Percentiles rank a stretch among this genome's conserved stretches.
Evolutionary conservation across 1,140 invertebrate genomes (phyloP).

Genomic region (Lordiphosa clarofinis): DNA sequence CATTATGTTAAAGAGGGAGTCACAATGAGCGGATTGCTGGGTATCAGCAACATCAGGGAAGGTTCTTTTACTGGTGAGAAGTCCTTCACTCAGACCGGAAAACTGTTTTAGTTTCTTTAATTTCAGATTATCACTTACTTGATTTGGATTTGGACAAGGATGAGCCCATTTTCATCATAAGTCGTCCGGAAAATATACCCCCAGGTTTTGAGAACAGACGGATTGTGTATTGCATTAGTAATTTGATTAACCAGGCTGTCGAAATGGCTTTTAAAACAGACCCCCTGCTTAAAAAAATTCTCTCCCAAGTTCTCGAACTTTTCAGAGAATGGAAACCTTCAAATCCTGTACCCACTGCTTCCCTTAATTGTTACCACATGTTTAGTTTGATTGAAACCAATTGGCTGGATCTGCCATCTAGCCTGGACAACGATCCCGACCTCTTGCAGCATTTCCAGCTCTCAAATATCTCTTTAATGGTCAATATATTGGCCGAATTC

Average conservation of each 20-base stretch:
- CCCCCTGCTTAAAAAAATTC: background rate
- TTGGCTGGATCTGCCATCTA: too few species aligned
- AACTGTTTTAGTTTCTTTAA: background rate
- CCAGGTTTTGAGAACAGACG: background rate
- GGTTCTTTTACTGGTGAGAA: too few species aligned
- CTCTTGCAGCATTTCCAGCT: too few species aligned
- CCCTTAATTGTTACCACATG: too few species aligned
- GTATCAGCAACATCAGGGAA: background rate
- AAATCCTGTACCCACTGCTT: too few species aligned
- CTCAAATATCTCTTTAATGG: too few species aligned
- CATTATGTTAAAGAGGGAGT: conserved; percentile 10
- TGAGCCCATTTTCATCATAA: conserved; percentile 13
- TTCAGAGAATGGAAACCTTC: too few species aligned
- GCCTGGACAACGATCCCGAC: too few species aligned
- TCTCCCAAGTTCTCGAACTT: conserved; percentile 1
- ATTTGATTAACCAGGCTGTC: conserved; percentile 18
- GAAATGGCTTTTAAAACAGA: conserved; percentile 17
- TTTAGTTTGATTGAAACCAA: too few species aligned
- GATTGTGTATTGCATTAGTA: conserved; percentile 19
- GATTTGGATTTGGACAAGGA: conserved; percentile 13
- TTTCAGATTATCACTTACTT: background rate
- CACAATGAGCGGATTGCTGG: conserved; percentile 6
- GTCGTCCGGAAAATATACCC: background rate
- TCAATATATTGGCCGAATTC: conserved; percentile 8
- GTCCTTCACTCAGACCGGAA: too few species aligned